Evolutionary conservation across 2,888 invertebrate species (phyloP).

Genomic region (Noctua janthe): DNA sequence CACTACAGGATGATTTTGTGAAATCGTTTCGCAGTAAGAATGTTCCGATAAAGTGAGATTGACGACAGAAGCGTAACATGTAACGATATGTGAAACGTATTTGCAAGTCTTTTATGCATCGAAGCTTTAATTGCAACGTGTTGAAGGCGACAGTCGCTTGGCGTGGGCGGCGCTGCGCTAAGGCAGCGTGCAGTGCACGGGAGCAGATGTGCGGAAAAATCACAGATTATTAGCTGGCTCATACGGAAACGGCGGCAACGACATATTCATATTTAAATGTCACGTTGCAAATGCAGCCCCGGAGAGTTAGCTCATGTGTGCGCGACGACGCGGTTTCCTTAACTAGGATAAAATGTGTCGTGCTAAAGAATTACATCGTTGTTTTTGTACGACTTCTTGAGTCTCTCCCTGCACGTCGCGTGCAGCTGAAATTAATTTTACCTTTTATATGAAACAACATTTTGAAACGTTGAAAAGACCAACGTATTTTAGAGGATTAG

Average conservation of each 20-base stretch:
- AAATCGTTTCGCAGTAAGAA: constrained; percentile 62
- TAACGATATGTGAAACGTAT: constrained; percentile 50
- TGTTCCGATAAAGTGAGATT: constrained; percentile 47
- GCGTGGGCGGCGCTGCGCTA: constrained; percentile 53
- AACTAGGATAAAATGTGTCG: constrained; percentile 69
- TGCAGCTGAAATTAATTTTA: constrained; percentile 61
- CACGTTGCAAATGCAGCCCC: constrained; percentile 78
- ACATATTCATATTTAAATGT: constrained; percentile 89
- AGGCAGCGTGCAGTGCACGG: constrained; percentile 59
- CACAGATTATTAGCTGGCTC: constrained; percentile 85
- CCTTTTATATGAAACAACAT: constrained; percentile 60
- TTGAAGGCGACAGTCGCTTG: constrained; percentile 62
- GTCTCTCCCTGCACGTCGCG: constrained; percentile 43
- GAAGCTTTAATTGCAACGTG: constrained; percentile 71
- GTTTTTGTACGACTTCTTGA: constrained; percentile 63
- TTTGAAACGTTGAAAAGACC: constrained; percentile 47
- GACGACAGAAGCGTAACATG: constrained; percentile 30
- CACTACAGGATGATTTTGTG: constrained; percentile 57
- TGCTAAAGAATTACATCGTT: constrained; percentile 63
- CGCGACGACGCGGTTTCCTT: constrained; percentile 64
- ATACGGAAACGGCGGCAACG: constrained; percentile 76
- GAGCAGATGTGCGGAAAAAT: constrained; percentile 88
- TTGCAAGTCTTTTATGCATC: constrained; percentile 63
- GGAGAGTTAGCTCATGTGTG: constrained; percentile 79
- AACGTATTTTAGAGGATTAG: constrained; percentile 48